Conservation (phyloP, 2,797 vertebrate genomes). For the Orientallactaga sibirica region DNA sequence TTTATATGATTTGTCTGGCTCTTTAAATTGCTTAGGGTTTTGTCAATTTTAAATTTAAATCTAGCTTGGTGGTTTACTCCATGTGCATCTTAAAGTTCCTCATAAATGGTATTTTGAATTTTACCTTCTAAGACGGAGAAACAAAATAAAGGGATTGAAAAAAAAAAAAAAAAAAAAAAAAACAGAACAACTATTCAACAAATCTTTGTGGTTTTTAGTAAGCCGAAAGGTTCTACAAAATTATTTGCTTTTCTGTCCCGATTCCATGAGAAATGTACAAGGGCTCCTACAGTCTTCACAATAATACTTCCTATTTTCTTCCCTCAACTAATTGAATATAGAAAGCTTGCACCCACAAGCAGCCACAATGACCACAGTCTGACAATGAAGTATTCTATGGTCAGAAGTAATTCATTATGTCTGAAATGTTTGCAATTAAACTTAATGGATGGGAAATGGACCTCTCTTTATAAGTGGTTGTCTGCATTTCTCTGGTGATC, state of each 20-base stretch:
- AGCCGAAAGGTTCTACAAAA: neutral
- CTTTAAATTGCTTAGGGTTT: constrained; percentile 64
- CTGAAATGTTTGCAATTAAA: constrained; percentile 75
- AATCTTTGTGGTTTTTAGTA: constrained; percentile 48
- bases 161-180: neutral
- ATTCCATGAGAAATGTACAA: constrained; percentile 10
- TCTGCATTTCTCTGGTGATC: constrained; percentile 46
- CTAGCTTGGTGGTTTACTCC: constrained; percentile 57
- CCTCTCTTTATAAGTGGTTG: neutral
- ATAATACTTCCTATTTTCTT: constrained; percentile 59
- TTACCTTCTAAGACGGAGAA: constrained; percentile 38
- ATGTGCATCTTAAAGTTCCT: constrained; percentile 68
- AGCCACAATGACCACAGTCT: constrained; percentile 69
- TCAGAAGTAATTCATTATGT: constrained; percentile 67
- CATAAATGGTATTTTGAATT: constrained; percentile 62
- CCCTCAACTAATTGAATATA: constrained; percentile 70
- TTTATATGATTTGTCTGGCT: constrained; percentile 64
- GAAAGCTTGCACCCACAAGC: constrained; percentile 64
- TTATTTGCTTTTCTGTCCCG: neutral
- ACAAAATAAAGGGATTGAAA: neutral
- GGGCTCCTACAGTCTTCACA: neutral
- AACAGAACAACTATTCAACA: neutral
- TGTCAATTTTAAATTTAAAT: constrained; percentile 74
- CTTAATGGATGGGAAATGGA: constrained; percentile 73
- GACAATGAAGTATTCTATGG: neutral